A percentile compares a stretch with the other conserved stretches of the same genome.
These are phyloP conservation scores for Thymelicus sylvestris DNA, from an alignment of 2,888 invertebrate species.

Conservation along the genomic window DNA sequence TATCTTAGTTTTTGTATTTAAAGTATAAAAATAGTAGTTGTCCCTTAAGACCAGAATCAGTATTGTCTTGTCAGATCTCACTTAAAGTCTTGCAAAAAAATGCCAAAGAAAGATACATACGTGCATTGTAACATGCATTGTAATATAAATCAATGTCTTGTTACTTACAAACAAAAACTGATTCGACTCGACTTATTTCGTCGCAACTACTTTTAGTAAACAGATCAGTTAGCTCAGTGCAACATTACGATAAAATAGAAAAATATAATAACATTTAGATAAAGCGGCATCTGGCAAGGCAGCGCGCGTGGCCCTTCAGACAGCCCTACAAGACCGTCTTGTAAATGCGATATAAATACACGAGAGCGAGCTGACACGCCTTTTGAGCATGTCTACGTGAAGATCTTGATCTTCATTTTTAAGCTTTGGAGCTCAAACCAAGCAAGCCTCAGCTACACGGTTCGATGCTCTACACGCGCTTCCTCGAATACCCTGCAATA, in stretches of 20 bases:
- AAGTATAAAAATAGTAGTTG: too few species aligned
- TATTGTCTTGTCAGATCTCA: too few species aligned
- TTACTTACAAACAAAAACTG: too few species aligned
- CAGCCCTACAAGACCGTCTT: constrained; percentile 11
- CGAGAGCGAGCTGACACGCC: constrained; percentile 26
- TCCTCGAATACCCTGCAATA: not conserved
- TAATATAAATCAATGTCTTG: too few species aligned
- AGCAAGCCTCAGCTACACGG: not conserved
- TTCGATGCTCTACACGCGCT: not conserved
- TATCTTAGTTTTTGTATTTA: too few species aligned
- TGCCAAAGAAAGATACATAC: too few species aligned
- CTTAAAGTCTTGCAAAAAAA: too few species aligned
- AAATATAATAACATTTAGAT: constrained; percentile 16
- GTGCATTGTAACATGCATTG: too few species aligned
- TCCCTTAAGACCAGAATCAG: too few species aligned
- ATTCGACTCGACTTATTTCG: too few species aligned
- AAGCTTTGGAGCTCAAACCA: constrained; percentile 10
- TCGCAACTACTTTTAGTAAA: too few species aligned
- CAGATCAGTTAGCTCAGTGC: too few species aligned
- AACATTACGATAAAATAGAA: constrained; percentile 3
- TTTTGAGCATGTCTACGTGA: constrained; percentile 31
- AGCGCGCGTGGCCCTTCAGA: constrained; percentile 11
- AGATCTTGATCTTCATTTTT: constrained; percentile 29
- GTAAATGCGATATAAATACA: constrained; percentile 26
- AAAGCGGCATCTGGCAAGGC: constrained; percentile 3